Conservation (phyloP, 2,888 invertebrate species). For the Plebejus anna region DNA sequence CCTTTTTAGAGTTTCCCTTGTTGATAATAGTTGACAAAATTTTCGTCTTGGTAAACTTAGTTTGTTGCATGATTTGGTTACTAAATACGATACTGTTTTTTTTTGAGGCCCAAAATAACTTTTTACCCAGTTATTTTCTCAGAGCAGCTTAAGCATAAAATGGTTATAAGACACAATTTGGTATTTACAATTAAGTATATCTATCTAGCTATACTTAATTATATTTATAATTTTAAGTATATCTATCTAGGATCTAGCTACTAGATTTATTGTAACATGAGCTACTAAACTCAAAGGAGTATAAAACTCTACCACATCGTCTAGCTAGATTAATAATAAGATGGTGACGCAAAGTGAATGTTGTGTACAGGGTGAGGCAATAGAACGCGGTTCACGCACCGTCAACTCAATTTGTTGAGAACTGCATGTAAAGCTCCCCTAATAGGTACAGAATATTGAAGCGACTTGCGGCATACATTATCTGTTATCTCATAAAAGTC, state of each 20-base stretch:
- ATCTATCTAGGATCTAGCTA: not conserved
- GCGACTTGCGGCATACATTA: not conserved
- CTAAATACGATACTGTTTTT: too few species aligned
- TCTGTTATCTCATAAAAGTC: not conserved
- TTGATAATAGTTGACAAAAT: too few species aligned
- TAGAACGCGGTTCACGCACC: conserved; percentile 43
- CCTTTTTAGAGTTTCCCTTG: too few species aligned
- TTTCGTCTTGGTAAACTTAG: too few species aligned
- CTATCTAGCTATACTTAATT: too few species aligned
- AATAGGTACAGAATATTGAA: conserved; percentile 36
- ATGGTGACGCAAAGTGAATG: conserved; percentile 14
- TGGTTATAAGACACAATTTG: too few species aligned
- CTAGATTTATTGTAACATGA: not conserved
- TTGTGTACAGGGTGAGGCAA: conserved; percentile 2
- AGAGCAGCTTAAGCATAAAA: too few species aligned
- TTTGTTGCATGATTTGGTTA: too few species aligned
- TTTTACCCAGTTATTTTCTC: too few species aligned
- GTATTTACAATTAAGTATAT: too few species aligned
- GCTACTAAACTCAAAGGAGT: not conserved
- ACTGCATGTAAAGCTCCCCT: conserved; percentile 40
- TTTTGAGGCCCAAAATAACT: too few species aligned
- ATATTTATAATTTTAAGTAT: too few species aligned
- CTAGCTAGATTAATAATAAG: not conserved
- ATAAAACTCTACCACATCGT: not conserved
- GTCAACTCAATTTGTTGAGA: conserved; percentile 58